Percentiles rank a stretch among this genome's conserved stretches.
phyloP scores from a whole-genome alignment of 2,888 invertebrate species.

The Julus scanicus region DNA sequence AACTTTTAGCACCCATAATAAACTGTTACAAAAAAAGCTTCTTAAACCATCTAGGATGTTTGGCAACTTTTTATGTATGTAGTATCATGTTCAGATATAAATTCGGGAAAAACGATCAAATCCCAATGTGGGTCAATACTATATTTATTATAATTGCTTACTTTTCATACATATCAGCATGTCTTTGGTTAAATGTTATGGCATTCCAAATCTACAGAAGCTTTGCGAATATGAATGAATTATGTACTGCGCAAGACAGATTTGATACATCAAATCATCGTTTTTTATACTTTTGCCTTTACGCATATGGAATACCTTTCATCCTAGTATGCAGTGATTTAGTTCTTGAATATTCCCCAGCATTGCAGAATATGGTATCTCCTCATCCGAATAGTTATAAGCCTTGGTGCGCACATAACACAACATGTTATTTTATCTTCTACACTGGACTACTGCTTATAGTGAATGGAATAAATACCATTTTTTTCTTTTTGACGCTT shows the following conservation, averaged over 20 bases:
- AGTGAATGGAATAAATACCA: slow-evolving; percentile 47
- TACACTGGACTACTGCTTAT: slow-evolving; percentile 52
- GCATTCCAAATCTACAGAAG: slow-evolving; percentile 87
- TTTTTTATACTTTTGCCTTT: neutral
- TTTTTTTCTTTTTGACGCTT: slow-evolving; percentile 56
- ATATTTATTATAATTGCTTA: too few species aligned
- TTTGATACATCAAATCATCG: neutral
- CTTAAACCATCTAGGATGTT: neutral
- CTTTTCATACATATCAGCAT: too few species aligned
- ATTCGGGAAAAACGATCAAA: too few species aligned
- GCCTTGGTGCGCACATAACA: slow-evolving; percentile 33
- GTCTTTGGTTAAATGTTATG: slow-evolving; percentile 89
- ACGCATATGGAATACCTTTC: slow-evolving; percentile 30
- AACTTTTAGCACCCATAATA: neutral
- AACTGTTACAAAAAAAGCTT: neutral
- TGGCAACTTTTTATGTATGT: neutral
- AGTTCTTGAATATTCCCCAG: neutral
- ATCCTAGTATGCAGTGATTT: neutral
- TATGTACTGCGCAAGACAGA: neutral
- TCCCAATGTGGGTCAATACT: too few species aligned
- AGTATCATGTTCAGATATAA: too few species aligned
- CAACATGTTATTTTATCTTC: slow-evolving; percentile 43
- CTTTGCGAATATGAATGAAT: slow-evolving; percentile 49
- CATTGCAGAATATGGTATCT: neutral
- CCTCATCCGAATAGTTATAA: neutral